A percentile compares a stretch with the other conserved stretches of the same genome.
phyloP scores from a whole-genome alignment of 1,140 invertebrate species.

The Leucophenga varia region DNA sequence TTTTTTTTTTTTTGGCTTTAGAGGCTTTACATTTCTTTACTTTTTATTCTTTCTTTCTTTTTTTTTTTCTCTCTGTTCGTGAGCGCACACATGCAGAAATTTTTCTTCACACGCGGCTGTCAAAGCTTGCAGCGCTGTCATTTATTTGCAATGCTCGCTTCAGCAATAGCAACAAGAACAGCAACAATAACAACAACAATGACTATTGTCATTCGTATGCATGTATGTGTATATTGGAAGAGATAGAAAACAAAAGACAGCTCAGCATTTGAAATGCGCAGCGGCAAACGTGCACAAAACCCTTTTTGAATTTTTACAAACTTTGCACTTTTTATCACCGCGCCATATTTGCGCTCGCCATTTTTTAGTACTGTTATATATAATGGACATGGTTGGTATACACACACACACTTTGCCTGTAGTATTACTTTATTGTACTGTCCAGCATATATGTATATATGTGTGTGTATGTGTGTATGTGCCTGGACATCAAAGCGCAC shows the following conservation, averaged over 20 bases:
- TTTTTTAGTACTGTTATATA: too few species aligned
- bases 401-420: too few species aligned
- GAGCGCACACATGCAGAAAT: conserved; percentile 45
- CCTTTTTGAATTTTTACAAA: conserved; percentile 45
- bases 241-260: too few species aligned
- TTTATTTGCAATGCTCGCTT: conserved; percentile 33
- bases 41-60: conserved; percentile 28
- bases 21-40: conserved; percentile 15
- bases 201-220: neutral
- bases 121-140: conserved; percentile 49
- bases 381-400: too few species aligned
- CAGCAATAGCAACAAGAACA: too few species aligned
- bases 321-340: conserved; percentile 37
- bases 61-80: conserved; percentile 25
- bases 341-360: too few species aligned
- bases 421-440: too few species aligned
- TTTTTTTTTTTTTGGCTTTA: conserved; percentile 6
- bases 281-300: conserved; percentile 13
- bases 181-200: conserved; percentile 22
- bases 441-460: too few species aligned
- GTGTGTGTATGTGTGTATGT: too few species aligned
- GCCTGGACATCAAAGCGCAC: too few species aligned
- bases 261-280: too few species aligned
- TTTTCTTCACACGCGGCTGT: conserved; percentile 47
- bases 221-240: too few species aligned